Base-by-base conservation (phyloP, 2,888 invertebrate species). In the Lasioglossum marginatum region DNA sequence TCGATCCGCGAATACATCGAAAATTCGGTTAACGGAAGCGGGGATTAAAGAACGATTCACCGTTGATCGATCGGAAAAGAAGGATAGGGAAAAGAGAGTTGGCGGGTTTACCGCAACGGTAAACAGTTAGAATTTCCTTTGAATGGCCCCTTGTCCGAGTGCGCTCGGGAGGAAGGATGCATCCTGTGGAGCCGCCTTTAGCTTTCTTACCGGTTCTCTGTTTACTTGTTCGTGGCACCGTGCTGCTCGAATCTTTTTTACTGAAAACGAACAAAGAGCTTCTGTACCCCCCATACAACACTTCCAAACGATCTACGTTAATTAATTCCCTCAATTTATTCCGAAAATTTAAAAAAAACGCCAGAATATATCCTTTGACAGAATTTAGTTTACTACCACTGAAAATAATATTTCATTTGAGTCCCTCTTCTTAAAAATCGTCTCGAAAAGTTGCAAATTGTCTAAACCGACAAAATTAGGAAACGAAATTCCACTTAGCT, bases 121-220 rank as follows among this genome's bases (percentile, higher is more conserved):
- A 92, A 93, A 93, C 92, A 90, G 93, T 93, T 93, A 90, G 89
- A 92, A 93, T 91, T 91, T 90, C 82, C 90, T 89, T 85, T 94
- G 92, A 94, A 95, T 94, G 93, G 87, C 70, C 85, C 92, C 91
- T 95, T 95, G 94, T 95, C 89, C 89, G 87, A 85, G 89, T 87
- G 92, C 94, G 92, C 90, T 94, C 93, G 90, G 82, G 92, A 92
- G 92, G 93, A 95, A 94, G 93, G 91, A 93, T 79, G 77, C 85
- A 88, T 91, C 91, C 91, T 91, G 91, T 86, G 89, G 84, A 87
- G 79, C 77, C 71, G 81, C 40, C 77, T 84, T 76, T 81, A 81
- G 45, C 83, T 86, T 85, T 88, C 87, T 87, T 87, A 79, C 78
- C 86, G 79, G 48, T 31, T 84, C 79, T 81, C 74, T 83, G 77